Conservation (phyloP, 2,113 vertebrate species). For the Stictonetta naevosa region DNA sequence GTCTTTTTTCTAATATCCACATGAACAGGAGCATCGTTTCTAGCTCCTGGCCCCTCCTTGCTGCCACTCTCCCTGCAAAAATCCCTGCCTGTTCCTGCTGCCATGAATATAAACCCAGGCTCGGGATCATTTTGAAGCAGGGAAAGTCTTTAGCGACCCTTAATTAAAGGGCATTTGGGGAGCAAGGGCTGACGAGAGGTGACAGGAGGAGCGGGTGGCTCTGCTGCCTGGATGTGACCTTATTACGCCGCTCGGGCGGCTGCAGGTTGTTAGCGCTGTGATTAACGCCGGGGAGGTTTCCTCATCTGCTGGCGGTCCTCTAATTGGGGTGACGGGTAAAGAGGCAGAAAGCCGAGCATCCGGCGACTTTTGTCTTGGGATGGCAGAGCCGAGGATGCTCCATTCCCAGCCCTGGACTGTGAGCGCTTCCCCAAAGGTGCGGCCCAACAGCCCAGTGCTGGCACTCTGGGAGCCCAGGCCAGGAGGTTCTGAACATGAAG, state of each 20-base stretch:
- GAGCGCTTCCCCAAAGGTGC: rapidly evolving
- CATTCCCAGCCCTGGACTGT: background rate
- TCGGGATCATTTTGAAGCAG: background rate
- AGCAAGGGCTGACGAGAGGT: constrained; percentile 48
- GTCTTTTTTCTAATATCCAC: background rate
- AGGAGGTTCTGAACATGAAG: background rate
- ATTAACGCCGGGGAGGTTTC: constrained; percentile 48
- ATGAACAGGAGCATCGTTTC: background rate
- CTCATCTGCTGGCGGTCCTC: constrained; percentile 52
- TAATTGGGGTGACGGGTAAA: constrained; percentile 41
- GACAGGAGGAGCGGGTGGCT: constrained; percentile 62
- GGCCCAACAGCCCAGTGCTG: rapidly evolving
- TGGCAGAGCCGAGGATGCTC: background rate
- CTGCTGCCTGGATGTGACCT: constrained; percentile 53
- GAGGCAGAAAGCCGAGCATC: background rate
- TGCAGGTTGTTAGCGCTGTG: constrained; percentile 3
- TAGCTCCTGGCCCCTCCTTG: background rate
- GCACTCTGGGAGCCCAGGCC: background rate
- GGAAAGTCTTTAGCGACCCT: constrained; percentile 50
- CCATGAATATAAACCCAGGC: background rate
- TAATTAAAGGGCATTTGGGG: constrained; percentile 73
- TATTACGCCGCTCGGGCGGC: constrained; percentile 51
- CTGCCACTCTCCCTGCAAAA: background rate
- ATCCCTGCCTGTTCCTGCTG: background rate
- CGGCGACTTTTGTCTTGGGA: background rate